Evolutionary conservation across 2,113 vertebrate genomes (phyloP).

Genomic region (Caracal caracal): DNA sequence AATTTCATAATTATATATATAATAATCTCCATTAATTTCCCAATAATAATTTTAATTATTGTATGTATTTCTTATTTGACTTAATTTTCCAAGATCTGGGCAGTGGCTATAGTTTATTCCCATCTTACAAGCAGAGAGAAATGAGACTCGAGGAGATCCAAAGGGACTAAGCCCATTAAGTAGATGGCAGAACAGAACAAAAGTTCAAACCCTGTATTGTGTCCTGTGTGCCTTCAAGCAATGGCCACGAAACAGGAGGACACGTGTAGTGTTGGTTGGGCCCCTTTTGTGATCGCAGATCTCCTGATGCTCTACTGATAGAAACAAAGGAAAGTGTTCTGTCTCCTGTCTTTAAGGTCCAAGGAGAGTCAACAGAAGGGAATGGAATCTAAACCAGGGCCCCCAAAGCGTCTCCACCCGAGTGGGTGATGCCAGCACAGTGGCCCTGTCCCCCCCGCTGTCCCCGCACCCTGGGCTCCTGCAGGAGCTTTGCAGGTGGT

Average conservation of each 20-base stretch:
- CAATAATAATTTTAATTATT: neutral
- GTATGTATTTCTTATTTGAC: neutral
- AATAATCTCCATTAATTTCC: too few species aligned
- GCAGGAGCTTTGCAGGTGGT: neutral
- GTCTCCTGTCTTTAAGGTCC: neutral
- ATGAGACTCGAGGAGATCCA: neutral
- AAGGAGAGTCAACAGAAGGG: neutral
- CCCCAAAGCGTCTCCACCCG: rapidly evolving
- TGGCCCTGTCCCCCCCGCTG: rapidly evolving
- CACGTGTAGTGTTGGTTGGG: rapidly evolving
- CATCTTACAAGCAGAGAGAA: neutral
- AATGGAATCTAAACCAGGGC: neutral
- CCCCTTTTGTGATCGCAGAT: neutral
- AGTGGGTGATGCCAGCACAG: rapidly evolving
- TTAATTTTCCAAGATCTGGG: neutral
- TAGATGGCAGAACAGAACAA: neutral
- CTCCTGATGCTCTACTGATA: neutral
- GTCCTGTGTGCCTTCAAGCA: neutral
- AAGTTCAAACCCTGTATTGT: neutral
- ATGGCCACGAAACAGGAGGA: rapidly evolving
- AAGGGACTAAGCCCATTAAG: neutral
- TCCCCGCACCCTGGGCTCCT: neutral
- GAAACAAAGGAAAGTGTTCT: neutral
- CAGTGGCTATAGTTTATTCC: neutral
- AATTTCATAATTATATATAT: too few species aligned